Conservation (phyloP, 2,797 vertebrate genomes). For the Hoplostethus atlanticus region DNA sequence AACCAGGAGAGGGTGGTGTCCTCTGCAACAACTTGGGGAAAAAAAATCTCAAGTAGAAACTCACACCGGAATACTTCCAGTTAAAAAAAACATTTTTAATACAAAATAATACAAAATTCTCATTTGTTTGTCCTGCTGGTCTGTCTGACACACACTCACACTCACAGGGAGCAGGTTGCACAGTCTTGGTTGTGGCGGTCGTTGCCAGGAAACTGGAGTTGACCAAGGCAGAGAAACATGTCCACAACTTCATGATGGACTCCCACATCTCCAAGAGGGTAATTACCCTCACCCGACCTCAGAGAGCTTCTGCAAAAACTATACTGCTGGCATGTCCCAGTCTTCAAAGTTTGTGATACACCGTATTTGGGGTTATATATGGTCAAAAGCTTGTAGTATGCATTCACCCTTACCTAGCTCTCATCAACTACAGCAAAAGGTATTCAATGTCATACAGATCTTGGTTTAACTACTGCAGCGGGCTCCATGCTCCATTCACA, state of each 20-base stretch:
- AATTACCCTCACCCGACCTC: constrained; percentile 44
- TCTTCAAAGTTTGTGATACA: neutral
- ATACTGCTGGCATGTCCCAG: neutral
- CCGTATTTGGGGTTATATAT: neutral
- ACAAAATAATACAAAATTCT: neutral
- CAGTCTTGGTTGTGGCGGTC: constrained; percentile 93
- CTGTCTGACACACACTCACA: neutral
- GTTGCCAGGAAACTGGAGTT: constrained; percentile 95
- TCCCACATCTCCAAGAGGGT: constrained; percentile 95
- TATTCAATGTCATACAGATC: neutral
- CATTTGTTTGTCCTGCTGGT: neutral
- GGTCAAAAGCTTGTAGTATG: neutral
- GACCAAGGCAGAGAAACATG: constrained; percentile 94
- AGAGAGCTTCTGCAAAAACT: neutral
- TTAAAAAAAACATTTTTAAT: neutral
- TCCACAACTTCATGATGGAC: constrained; percentile 99
- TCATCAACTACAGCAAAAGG: neutral
- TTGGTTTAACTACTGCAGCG: neutral
- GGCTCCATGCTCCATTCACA: neutral
- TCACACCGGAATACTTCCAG: neutral
- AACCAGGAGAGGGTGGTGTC: neutral
- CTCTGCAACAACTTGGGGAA: neutral
- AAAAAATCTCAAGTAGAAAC: neutral
- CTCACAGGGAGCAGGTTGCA: constrained; percentile 90
- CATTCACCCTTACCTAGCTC: neutral